A percentile compares a stretch with the other conserved stretches of the same genome.
Conservation (phyloP, 2,113 vertebrate genomes). For the Mus pahari region DNA sequence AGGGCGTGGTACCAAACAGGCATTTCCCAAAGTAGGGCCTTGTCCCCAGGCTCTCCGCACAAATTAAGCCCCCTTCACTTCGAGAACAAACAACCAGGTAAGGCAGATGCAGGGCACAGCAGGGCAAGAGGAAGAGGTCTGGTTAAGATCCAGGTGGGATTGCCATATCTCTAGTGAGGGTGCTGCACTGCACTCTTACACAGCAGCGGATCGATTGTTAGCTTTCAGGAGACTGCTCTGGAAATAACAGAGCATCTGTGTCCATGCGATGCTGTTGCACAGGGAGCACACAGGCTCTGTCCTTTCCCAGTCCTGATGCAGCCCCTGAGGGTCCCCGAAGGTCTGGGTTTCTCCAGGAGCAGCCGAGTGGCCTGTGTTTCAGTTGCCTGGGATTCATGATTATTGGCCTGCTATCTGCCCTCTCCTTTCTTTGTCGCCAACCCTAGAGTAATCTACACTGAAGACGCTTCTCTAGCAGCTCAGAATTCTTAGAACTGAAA, state of each 20-base stretch:
- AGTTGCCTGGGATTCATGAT: not conserved
- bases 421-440: not conserved
- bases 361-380: not conserved
- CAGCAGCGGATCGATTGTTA: not conserved
- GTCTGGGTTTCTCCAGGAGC: not conserved
- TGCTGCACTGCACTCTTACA: rapidly evolving
- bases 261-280: not conserved
- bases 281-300: not conserved
- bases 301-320: not conserved
- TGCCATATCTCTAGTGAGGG: not conserved
- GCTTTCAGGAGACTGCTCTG: not conserved
- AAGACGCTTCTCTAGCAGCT: not conserved
- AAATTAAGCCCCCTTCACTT: constrained; percentile 15
- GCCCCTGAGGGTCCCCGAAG: not conserved
- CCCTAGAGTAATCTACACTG: not conserved
- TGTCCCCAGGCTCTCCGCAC: not conserved
- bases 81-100: constrained; percentile 46
- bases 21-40: constrained; percentile 41
- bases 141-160: not conserved
- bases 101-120: not conserved
- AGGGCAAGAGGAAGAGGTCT: not conserved
- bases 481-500: not conserved
- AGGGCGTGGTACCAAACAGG: constrained; percentile 50
- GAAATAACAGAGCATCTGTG: not conserved
- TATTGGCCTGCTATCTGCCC: not conserved